These are phyloP conservation scores for Ptilonorhynchus violaceus DNA, from an alignment of 2,113 vertebrate species.

Conservation along the genomic window DNA sequence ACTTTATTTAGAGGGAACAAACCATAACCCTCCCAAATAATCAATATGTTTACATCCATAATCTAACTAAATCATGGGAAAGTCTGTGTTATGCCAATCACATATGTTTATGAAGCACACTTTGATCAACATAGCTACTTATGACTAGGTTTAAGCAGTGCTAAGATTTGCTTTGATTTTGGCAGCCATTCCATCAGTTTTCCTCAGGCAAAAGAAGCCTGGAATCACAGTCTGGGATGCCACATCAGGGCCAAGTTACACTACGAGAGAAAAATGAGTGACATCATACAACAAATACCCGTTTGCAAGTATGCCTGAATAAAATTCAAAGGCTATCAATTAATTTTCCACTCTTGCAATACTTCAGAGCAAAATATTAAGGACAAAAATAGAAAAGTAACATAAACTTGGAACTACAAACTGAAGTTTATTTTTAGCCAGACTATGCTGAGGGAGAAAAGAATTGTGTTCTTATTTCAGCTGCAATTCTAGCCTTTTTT, in stretches of 20 bases:
- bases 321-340: constrained; percentile 1
- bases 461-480: neutral
- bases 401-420: constrained; percentile 31
- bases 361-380: constrained; percentile 1
- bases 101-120: neutral
- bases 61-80: neutral
- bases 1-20: neutral
- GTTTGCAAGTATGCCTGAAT: neutral
- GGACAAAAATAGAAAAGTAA: constrained; percentile 41
- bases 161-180: neutral
- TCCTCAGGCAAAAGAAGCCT: neutral
- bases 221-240: neutral
- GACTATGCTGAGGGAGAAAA: neutral
- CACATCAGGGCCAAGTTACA: neutral
- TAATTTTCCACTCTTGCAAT: constrained; percentile 14
- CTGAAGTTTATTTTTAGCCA: constrained; percentile 18
- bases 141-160: neutral
- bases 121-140: neutral
- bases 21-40: neutral
- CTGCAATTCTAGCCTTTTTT: neutral
- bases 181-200: neutral
- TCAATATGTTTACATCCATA: neutral
- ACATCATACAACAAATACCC: neutral
- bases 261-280: neutral
- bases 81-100: neutral